These are phyloP conservation scores for Engystomops pustulosus DNA, from an alignment of 2,113 vertebrate species.

Conservation along the genomic window DNA sequence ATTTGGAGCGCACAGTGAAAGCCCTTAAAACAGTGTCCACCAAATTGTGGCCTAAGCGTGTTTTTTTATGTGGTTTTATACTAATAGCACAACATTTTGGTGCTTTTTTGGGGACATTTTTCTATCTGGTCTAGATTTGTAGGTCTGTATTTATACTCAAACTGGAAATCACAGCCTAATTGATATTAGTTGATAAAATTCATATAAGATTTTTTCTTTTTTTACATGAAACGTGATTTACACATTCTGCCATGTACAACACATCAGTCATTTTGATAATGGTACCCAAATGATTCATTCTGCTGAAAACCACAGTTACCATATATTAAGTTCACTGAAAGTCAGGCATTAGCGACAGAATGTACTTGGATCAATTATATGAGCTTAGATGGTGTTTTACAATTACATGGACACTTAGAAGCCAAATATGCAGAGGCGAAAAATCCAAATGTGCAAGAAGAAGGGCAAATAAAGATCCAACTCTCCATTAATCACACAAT, in stretches of 20 bases:
- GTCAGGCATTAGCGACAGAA: neutral
- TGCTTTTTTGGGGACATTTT: no score
- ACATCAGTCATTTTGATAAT: neutral
- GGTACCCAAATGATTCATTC: neutral
- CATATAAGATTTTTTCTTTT: no score
- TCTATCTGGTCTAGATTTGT: no score
- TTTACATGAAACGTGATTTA: neutral
- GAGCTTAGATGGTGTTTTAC: neutral
- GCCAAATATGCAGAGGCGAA: neutral
- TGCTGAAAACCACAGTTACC: neutral
- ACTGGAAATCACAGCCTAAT: no score
- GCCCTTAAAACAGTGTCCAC: no score
- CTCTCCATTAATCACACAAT: neutral
- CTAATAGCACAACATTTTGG: no score
- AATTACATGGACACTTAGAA: neutral
- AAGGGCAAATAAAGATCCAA: neutral
- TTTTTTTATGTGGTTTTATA: no score
- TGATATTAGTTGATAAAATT: no score
- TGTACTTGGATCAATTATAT: neutral
- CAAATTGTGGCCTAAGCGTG: no score
- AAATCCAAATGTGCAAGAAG: neutral
- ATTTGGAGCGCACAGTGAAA: no score
- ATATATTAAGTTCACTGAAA: neutral
- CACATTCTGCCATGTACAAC: neutral
- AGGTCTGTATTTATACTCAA: no score